Evolutionary conservation across 2,888 invertebrate genomes (phyloP).

Genomic region (Drosophila buzzatii): DNA sequence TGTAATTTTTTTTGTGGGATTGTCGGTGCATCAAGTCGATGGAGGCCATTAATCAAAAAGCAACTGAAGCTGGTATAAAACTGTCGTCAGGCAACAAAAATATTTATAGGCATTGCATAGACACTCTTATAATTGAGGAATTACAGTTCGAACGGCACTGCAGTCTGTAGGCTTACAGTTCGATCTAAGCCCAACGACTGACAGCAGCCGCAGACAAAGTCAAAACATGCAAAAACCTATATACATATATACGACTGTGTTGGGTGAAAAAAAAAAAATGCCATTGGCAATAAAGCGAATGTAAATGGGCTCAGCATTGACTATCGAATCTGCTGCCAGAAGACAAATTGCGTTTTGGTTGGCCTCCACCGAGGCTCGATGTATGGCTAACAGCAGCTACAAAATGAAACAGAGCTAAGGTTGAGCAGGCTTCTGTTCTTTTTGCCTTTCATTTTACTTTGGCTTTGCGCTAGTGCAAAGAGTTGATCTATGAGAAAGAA

Average conservation of each 20-base stretch:
- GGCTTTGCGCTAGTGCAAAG: conserved; percentile 44
- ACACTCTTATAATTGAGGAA: conserved; percentile 76
- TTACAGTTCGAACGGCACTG: conserved; percentile 71
- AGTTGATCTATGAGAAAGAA: conserved; percentile 59
- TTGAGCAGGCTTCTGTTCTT: conserved; percentile 20
- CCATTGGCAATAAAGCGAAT: conserved; percentile 59
- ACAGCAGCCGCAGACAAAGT: conserved; percentile 68
- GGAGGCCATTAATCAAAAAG: conserved; percentile 68
- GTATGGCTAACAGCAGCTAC: conserved; percentile 71
- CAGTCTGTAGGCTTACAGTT: conserved; percentile 29
- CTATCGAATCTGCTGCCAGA: conserved; percentile 71
- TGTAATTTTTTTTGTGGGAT: conserved; percentile 21
- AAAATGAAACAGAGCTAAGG: conserved; percentile 66
- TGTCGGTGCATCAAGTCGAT: conserved; percentile 48
- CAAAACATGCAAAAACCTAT: conserved; percentile 45
- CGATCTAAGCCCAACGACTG: conserved; percentile 51
- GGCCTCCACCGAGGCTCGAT: conserved; percentile 24
- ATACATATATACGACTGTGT: background rate
- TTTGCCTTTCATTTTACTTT: conserved; percentile 12
- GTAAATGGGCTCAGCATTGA: conserved; percentile 74
- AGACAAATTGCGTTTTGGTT: conserved; percentile 83
- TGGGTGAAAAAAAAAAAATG: conserved; percentile 12
- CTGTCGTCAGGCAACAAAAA: conserved; percentile 54
- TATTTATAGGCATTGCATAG: conserved; percentile 62
- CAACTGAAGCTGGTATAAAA: conserved; percentile 46